Percentiles rank a stretch among this genome's conserved stretches.
phyloP scores from a whole-genome alignment of 2,113 vertebrate genomes.

The Coturnix japonica region DNA sequence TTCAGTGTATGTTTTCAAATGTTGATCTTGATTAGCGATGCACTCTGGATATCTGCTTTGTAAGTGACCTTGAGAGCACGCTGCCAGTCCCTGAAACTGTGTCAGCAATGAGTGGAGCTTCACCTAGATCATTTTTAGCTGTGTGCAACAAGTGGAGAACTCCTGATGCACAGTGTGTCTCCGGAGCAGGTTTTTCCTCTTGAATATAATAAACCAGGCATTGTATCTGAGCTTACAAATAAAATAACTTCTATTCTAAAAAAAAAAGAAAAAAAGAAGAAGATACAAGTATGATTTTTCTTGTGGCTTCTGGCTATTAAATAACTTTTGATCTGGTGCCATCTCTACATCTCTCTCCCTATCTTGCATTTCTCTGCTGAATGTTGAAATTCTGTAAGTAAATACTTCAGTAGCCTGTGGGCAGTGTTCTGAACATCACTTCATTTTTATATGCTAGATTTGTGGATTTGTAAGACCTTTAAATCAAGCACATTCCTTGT shows the following conservation, averaged over 20 bases:
- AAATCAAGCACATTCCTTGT: neutral
- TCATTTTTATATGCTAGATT: neutral
- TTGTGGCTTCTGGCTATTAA: neutral
- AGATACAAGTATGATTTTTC: neutral
- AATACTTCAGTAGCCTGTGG: neutral
- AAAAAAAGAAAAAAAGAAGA: neutral
- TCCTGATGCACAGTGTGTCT: neutral
- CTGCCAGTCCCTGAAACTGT: neutral
- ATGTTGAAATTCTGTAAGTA: neutral
- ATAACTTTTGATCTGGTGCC: neutral
- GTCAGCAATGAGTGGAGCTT: neutral
- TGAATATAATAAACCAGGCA: neutral
- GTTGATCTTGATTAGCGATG: rapidly evolving
- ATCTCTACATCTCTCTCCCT: neutral
- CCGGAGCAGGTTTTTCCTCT: neutral
- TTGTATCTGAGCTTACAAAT: neutral
- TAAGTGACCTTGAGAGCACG: neutral
- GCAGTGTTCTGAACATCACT: neutral
- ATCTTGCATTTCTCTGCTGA: neutral
- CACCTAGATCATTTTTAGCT: neutral
- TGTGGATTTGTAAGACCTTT: neutral
- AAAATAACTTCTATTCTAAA: neutral
- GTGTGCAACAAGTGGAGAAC: neutral
- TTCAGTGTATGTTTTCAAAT: neutral
- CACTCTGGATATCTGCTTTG: neutral